phyloP scores from a whole-genome alignment of 2,113 vertebrate genomes.

The Spermophilus dauricus region DNA sequence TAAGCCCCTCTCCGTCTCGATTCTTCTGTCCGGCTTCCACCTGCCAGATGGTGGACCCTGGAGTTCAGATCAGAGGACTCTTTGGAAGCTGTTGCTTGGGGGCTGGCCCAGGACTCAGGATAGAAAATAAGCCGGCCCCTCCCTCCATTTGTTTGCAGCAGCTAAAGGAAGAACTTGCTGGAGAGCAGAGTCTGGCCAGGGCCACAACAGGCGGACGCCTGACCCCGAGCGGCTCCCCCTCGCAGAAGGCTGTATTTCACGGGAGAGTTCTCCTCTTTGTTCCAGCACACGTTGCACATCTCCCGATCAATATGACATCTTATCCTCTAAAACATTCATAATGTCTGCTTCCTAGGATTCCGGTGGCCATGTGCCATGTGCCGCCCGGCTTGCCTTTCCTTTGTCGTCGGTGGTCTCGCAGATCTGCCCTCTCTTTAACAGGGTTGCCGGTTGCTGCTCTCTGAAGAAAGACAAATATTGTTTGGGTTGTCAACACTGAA shows the following conservation, averaged over 20 bases:
- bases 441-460: conserved; percentile 49
- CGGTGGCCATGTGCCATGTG: background rate
- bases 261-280: conserved; percentile 64
- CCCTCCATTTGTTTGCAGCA: background rate
- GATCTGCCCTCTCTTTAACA: conserved; percentile 26
- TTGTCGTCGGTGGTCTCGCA: background rate
- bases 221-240: background rate
- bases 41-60: background rate
- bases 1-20: background rate
- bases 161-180: background rate
- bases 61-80: background rate
- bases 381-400: conserved; percentile 24
- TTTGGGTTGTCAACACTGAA: conserved; percentile 71
- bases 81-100: too few relatives aligned
- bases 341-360: conserved; percentile 69
- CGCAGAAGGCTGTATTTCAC: background rate
- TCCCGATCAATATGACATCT: conserved; percentile 69
- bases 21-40: background rate
- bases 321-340: conserved; percentile 72
- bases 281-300: conserved; percentile 56
- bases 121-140: background rate
- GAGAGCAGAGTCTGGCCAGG: background rate
- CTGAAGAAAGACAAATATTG: conserved; percentile 64
- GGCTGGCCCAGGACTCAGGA: background rate
- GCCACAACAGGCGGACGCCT: background rate